Conservation (phyloP, 2,113 vertebrate species). For the Chloropsis hardwickii region DNA sequence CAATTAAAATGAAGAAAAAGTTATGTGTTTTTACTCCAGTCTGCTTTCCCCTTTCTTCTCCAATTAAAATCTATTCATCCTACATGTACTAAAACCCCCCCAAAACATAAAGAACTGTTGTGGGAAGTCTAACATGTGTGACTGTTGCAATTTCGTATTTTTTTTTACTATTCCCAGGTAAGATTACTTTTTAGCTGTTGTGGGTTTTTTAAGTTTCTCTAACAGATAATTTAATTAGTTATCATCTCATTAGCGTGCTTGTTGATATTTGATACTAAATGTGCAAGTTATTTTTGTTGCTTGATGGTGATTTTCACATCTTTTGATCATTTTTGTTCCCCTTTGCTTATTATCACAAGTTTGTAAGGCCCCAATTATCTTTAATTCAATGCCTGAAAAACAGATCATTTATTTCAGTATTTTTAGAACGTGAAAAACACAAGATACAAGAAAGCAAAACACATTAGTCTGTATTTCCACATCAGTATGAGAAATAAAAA, state of each 20-base stretch:
- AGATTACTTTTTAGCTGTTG: background rate
- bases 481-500: background rate
- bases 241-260: conserved; percentile 18
- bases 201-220: background rate
- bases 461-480: background rate
- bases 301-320: background rate
- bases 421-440: background rate
- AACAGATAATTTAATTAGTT: conserved; percentile 52
- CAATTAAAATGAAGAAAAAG: background rate
- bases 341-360: conserved; percentile 1
- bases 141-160: background rate
- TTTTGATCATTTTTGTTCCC: conserved; percentile 40
- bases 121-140: background rate
- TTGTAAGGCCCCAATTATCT: conserved; percentile 29
- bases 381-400: background rate
- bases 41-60: background rate
- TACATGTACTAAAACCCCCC: background rate
- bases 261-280: background rate
- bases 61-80: conserved; percentile 1
- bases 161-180: background rate
- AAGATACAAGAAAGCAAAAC: background rate
- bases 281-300: background rate
- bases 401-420: background rate
- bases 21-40: background rate
- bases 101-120: background rate